Evolutionary conservation across 2,113 vertebrate species (phyloP), one percentile per base, ranked within the genome.

Genomic region (Urocolius indicus): DNA sequence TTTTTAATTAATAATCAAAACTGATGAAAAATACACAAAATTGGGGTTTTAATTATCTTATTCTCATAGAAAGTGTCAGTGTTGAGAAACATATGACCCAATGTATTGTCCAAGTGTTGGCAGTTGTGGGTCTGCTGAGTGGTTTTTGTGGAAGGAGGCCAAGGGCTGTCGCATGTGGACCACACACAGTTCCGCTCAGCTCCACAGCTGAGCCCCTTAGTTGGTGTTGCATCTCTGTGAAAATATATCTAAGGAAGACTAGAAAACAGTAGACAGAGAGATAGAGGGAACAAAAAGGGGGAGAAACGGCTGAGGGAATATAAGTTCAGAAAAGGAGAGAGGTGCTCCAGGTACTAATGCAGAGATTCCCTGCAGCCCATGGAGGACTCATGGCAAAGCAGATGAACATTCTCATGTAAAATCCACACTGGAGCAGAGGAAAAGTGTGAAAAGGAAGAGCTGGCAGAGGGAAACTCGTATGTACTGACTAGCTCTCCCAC

Each of bases 81-180:
- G 29, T 13, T 82, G 52, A 75, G 38, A 87, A 87, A 52, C 4
- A 22, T 36, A 46, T 18, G 22, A 24, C 0, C 11, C 38, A 16
- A 38, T 13, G 20, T 21, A 6, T 7, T 8, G 34, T 24, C 17
- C 30, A 24, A 13, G 19, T 51, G 54, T 22, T 51, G 67, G 45
- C 34, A 72, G 34, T 0, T 18, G 46, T 45, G 36, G 43, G 43
- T 15, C 13, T 63, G 21, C 6, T 63, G n/a, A 15, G 32, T 24
- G 36, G 23, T 18, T 7, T 57, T 26, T 45, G 20, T 15, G 11
- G 11, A 12, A 24, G 52, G 9, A 74, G 26, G 59, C 11, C 21
- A 57, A 36, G 5, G 49, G 18, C 29, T 78, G 21, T 54, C 10
- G 41, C 0, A 0, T 27, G 12, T 20, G 26, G 73, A 78, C 16